Evolutionary conservation across 2,797 vertebrate genomes (phyloP).

Genomic region (Ficedula albicollis): DNA sequence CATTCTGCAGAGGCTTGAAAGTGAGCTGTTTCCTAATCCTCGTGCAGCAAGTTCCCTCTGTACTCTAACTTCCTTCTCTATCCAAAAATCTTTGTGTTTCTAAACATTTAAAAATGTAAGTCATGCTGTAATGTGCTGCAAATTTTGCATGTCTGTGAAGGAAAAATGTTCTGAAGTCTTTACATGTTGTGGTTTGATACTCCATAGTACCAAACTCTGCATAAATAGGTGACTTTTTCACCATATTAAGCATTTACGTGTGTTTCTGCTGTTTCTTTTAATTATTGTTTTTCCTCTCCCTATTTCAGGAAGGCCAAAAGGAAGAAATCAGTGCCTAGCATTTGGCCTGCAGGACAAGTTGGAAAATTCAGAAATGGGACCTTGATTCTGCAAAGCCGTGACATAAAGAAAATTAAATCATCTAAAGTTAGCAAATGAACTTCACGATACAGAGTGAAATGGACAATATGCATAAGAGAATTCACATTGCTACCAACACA

Average conservation of each 20-base stretch:
- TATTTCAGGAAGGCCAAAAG: slow-evolving; percentile 79
- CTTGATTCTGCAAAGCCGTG: slow-evolving; percentile 85
- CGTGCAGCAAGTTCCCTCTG: background rate
- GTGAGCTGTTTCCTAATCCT: background rate
- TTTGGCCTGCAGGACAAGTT: slow-evolving; percentile 83
- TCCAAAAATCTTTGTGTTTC: background rate
- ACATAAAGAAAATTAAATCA: slow-evolving; percentile 90
- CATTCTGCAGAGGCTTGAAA: background rate
- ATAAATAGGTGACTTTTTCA: background rate
- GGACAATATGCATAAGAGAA: background rate
- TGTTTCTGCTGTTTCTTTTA: background rate
- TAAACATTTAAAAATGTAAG: background rate
- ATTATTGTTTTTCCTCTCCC: background rate
- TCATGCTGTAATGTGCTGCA: background rate
- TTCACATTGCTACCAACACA: background rate
- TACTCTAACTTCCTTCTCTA: background rate
- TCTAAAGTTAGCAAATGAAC: slow-evolving; percentile 77
- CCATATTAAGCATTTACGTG: background rate
- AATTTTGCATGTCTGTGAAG: background rate
- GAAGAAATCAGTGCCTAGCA: slow-evolving; percentile 70
- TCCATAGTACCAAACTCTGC: background rate
- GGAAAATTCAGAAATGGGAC: slow-evolving; percentile 94
- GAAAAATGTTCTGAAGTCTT: background rate
- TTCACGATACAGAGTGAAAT: background rate
- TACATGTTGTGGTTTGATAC: background rate